Base-by-base conservation (phyloP, 2,113 vertebrate species). In the Aegypius monachus region DNA sequence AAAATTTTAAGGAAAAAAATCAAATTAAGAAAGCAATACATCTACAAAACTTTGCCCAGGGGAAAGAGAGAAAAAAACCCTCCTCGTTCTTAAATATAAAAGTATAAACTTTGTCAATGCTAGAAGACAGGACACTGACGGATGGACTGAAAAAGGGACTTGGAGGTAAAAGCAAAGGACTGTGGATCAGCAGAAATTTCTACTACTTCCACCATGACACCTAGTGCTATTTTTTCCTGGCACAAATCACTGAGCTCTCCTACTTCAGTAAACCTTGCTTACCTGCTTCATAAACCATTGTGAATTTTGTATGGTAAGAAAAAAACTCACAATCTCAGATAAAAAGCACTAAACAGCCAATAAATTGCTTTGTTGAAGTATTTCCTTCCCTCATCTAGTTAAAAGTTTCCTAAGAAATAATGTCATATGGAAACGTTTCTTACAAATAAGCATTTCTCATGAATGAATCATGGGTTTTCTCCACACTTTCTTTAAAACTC, bases 21-120 rank as follows among this genome's bases (percentile, higher is more conserved):
- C 25, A 50, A 56, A 73, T 47, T 45, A 16, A 63, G 42, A 40
- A 52, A 72, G 29, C 8, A 67, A 86, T 48, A 63, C 18, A 72
- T 3, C 3, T 36, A 65, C 14, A 86, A 47, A 45, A 52, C 3
- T 47, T 63, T 27, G 59, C 26, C 3, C 3, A 10, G 26, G 21
- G 15, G 15, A n/a, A 67, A 31, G 6, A 67, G 6, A 34, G 0
- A 27, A 48, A 36, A 53, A 50, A 4, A 7, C 2, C 2, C 11
- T 45, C 13, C 47, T 67, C 38, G 7, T 43, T 73, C 55, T 27
- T 74, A 56, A n/a, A 82, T 15, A 47, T 7, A 16, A 47, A 86
- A 87, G 32, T 31, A 71, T 56, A 50, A 63, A 50, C 23, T 74
- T 50, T 19, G 27, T 79, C 52, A 88, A 56, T 26, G 34, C 20